Percentiles rank a stretch among this genome's conserved stretches.
Conservation (phyloP, 1,140 invertebrate species). For the Drosophila biarmipes region DNA sequence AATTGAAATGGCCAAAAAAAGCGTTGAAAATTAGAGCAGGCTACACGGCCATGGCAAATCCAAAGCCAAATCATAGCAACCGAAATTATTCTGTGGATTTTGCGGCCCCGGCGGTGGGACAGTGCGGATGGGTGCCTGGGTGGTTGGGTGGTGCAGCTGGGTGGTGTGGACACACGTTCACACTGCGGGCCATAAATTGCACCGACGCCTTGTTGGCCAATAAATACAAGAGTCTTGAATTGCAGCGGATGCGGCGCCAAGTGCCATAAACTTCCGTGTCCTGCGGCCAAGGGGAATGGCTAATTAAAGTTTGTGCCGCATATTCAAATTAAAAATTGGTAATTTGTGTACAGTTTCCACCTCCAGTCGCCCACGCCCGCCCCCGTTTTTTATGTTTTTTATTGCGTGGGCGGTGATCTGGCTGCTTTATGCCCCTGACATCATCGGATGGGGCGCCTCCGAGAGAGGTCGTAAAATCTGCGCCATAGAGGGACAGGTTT, state of each 20-base stretch:
- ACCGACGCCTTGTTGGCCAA: slow-evolving; percentile 72
- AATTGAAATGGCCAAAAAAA: not conserved
- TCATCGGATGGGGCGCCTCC: slow-evolving; percentile 36
- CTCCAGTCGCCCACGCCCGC: too few relatives aligned
- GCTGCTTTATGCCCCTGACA: slow-evolving; percentile 69
- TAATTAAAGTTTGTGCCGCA: slow-evolving; percentile 66
- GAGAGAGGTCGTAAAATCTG: slow-evolving; percentile 72
- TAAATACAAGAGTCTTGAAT: slow-evolving; percentile 69
- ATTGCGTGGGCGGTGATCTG: slow-evolving; percentile 43
- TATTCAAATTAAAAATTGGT: slow-evolving; percentile 73
- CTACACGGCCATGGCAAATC: slow-evolving; percentile 37
- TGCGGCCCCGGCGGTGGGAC: slow-evolving; percentile 51
- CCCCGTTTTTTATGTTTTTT: slow-evolving; percentile 35
- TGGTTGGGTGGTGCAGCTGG: not conserved
- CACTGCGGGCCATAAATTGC: slow-evolving; percentile 70
- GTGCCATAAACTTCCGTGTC: slow-evolving; percentile 64
- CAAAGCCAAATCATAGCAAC: slow-evolving; percentile 61
- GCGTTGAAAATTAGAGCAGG: slow-evolving; percentile 58
- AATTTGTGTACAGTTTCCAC: slow-evolving; percentile 63
- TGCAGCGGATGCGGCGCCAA: slow-evolving; percentile 51
- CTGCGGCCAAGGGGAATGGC: slow-evolving; percentile 31
- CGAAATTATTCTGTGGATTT: slow-evolving; percentile 78
- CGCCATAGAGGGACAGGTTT: slow-evolving; percentile 55
- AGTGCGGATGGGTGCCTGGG: not conserved
- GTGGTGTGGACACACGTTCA: slow-evolving; percentile 47